Evolutionary conservation across 2,797 vertebrate species (phyloP), one percentile per base, ranked within the genome.

Genomic region (Cephalopachus bancanus): DNA sequence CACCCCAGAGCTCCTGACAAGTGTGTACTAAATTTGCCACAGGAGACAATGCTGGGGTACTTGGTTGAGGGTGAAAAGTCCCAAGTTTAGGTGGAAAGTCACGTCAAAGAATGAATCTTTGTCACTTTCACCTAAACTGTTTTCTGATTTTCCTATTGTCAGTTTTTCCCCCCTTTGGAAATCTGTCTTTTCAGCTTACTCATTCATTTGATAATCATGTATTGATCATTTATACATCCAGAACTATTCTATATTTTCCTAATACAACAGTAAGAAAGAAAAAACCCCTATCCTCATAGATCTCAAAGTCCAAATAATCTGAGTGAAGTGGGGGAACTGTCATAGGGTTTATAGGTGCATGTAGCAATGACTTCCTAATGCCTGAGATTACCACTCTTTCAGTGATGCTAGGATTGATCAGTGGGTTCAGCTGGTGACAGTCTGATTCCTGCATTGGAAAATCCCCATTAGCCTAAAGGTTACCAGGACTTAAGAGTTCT

Each of bases 401-500:
- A 95, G 9, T 60, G 64, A 75, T 72, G 20, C 1, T 55, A 71
- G 19, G 5, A 81, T 84, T 78, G 19, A 15, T 83, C 44, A 76
- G 10, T 76, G 30, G n/a, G 7, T 83, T 93, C 59, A 65, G 14
- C 15, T 59, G 10, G 7, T 95, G 5, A 89, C 16, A 74, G 0
- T 26, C 49, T 67, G 5, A 79, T 83, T 7, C n/a, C 10, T 79
- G 1, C 57, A 11, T 91, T 92, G 19, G 55, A 80, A 87, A 93
- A 60, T 53, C 19, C 4, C 16, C 51, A 76, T 28, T 85, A 79
- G n/a, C 49, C n/a, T 83, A 57, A 94, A 83, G 62, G 33, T 33
- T 92, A 55, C n/a, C 71, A 83, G 64, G 33, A 78, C 67, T 89
- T 94, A 72, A 86, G 75, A 7, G 60, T 57, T 96, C 14, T 96